These are phyloP conservation scores for Pantherophis guttatus DNA, from an alignment of 2,113 vertebrate species.

Conservation along the genomic window DNA sequence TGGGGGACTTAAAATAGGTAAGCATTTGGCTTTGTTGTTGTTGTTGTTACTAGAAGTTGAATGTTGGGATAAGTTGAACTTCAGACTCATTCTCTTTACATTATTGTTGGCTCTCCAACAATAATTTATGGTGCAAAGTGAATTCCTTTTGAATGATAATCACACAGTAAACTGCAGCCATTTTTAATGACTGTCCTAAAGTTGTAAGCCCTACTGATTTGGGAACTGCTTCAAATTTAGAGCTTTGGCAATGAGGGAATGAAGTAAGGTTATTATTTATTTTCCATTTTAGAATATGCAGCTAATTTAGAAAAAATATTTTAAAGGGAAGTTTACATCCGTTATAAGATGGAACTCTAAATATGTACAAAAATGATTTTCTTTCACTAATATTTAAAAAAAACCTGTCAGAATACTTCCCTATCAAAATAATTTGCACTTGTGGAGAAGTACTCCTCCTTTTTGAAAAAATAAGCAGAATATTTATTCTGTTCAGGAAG, in stretches of 20 bases:
- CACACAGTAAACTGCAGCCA: not conserved
- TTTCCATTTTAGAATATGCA: not conserved
- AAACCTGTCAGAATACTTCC: not conserved
- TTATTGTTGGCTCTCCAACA: not conserved
- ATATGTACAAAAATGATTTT: not conserved
- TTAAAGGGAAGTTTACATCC: not conserved
- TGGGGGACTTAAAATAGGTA: not conserved
- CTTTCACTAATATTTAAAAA: not conserved
- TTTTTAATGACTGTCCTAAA: not conserved
- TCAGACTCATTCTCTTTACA: not conserved
- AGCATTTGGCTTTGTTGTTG: not conserved
- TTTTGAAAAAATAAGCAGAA: not conserved
- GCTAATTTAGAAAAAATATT: not conserved
- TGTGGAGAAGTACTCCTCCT: not conserved
- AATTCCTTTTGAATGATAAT: not conserved
- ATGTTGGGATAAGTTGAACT: not conserved
- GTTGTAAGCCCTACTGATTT: not conserved
- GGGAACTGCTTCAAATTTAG: not conserved
- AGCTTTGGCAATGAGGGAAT: not conserved
- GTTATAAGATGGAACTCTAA: not conserved
- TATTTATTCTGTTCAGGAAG: not conserved
- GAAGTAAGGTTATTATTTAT: not conserved
- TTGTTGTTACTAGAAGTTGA: not conserved
- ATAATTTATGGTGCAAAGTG: not conserved
- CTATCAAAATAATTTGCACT: not conserved